Percentiles rank a stretch among this genome's conserved stretches.
phyloP scores from a whole-genome alignment of 2,888 invertebrate species.

The Drosophila vallismaia region DNA sequence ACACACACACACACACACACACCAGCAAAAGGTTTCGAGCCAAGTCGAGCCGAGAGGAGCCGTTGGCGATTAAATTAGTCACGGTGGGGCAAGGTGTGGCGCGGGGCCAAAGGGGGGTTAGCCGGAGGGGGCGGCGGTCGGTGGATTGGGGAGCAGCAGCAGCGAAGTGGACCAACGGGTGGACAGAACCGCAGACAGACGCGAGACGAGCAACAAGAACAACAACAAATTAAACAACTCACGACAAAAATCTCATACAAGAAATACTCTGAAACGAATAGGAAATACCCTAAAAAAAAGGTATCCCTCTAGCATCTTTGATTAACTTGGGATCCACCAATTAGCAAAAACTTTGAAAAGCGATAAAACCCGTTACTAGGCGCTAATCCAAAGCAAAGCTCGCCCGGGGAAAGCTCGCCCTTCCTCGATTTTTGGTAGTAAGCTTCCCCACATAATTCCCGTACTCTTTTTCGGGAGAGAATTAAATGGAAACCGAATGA shows the following conservation, averaged over 20 bases:
- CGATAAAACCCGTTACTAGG: neutral
- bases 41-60: constrained; percentile 43
- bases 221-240: neutral
- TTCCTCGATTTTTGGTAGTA: constrained; percentile 2
- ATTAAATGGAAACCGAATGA: constrained; percentile 33
- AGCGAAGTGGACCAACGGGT: constrained; percentile 75
- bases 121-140: constrained; percentile 20
- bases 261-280: neutral
- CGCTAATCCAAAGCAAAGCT: constrained; percentile 12
- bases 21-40: constrained; percentile 39
- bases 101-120: constrained; percentile 19
- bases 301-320: neutral
- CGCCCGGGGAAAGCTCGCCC: constrained; percentile 17
- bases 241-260: constrained; percentile 22
- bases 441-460: constrained; percentile 25
- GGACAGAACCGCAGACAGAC: constrained; percentile 45
- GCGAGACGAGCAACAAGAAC: constrained; percentile 37
- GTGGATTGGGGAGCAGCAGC: constrained; percentile 51
- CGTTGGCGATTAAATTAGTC: constrained; percentile 73
- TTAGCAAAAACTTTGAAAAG: neutral
- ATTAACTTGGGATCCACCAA: neutral
- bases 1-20: constrained; percentile 27
- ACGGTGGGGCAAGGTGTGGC: constrained; percentile 22
- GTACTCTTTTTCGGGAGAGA: constrained; percentile 18
- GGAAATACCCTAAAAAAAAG: constrained; percentile 6